Evolutionary conservation across 2,797 vertebrate genomes (phyloP).

Genomic region (Menidia menidia): DNA sequence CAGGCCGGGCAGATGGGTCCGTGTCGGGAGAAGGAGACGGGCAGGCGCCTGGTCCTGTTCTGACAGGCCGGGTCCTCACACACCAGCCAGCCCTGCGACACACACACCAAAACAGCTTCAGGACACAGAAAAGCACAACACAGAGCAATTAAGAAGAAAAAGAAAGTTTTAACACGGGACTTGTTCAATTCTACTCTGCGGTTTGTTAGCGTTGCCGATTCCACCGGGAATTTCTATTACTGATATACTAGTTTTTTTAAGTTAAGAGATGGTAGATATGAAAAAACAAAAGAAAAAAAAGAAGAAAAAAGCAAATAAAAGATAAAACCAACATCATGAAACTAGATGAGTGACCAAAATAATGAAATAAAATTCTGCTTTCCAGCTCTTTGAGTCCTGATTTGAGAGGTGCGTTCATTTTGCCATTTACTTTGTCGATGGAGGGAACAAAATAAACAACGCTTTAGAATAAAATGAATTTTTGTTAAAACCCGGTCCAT

Average conservation of each 20-base stretch:
- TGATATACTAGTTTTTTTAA: neutral
- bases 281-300: neutral
- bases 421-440: slow-evolving; percentile 44
- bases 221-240: neutral
- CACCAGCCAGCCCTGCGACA: slow-evolving; percentile 90
- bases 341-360: neutral
- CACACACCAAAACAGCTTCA: neutral
- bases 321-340: slow-evolving; percentile 10
- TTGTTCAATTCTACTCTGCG: slow-evolving; percentile 1
- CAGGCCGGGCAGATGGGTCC: slow-evolving; percentile 93
- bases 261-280: slow-evolving; percentile 6
- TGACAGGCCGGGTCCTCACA: slow-evolving; percentile 94
- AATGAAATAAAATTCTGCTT: neutral
- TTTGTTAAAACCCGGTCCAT: slow-evolving; percentile 55
- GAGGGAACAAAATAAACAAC: neutral
- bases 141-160: neutral
- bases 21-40: slow-evolving; percentile 89
- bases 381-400: slow-evolving; percentile 8
- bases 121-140: neutral
- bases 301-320: too few relatives aligned
- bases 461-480: slow-evolving; percentile 37
- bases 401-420: slow-evolving; percentile 30
- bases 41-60: slow-evolving; percentile 89
- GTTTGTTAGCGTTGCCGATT: slow-evolving; percentile 7
- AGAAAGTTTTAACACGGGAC: slow-evolving; percentile 1